Evolutionary conservation across 2,113 vertebrate genomes (phyloP).

Genomic region (Melospiza melodia): DNA sequence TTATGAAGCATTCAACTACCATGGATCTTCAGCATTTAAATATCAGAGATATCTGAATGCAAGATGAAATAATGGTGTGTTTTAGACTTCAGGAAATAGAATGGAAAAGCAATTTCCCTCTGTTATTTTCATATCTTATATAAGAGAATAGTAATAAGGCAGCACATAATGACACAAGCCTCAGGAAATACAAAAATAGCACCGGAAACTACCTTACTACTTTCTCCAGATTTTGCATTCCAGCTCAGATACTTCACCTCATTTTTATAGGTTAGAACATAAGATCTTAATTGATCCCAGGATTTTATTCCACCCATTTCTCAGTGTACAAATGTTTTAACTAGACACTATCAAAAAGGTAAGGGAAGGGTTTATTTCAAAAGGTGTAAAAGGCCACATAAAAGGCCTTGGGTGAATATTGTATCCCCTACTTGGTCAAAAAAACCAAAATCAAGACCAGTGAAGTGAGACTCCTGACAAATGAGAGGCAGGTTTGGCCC

Average conservation of each 20-base stretch:
- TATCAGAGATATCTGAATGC: conserved; percentile 11
- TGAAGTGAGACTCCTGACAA: neutral
- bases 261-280: conserved; percentile 2
- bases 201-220: conserved; percentile 31
- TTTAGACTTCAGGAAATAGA: conserved; percentile 47
- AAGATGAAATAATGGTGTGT: conserved; percentile 33
- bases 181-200: conserved; percentile 49
- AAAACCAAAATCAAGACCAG: neutral
- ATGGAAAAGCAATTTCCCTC: conserved; percentile 55
- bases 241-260: conserved; percentile 45
- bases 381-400: neutral
- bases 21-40: conserved; percentile 21
- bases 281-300: neutral
- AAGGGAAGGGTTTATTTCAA: neutral
- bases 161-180: neutral
- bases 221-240: conserved; percentile 53
- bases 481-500: neutral
- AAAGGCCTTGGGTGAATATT: neutral
- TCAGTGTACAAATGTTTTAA: neutral
- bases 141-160: conserved; percentile 37
- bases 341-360: neutral
- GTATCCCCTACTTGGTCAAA: neutral
- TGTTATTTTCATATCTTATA: conserved; percentile 42
- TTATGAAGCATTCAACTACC: neutral
- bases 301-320: neutral